Percentiles rank a stretch among this genome's conserved stretches.
phyloP scores from a whole-genome alignment of 1,140 invertebrate genomes.

The Goniozus legneri region DNA sequence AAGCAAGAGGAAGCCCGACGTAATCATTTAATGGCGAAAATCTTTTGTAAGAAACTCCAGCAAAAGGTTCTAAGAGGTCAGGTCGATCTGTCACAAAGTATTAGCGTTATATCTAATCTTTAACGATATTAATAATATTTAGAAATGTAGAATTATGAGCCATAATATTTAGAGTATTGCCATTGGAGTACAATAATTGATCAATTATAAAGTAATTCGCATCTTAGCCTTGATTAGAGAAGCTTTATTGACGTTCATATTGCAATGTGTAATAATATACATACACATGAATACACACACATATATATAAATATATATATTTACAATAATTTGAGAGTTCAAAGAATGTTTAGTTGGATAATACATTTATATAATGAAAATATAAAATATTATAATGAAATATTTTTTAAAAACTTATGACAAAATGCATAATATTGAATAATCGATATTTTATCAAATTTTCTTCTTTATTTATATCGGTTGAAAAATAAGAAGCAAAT shows the following conservation, averaged over 20 bases:
- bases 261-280: background rate
- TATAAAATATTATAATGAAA: constrained; percentile 17
- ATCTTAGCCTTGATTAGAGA: no score
- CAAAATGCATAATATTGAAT: no score
- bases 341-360: background rate
- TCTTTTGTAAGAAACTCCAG: constrained; percentile 57
- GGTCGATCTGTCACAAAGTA: constrained; percentile 54
- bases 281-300: constrained; percentile 7
- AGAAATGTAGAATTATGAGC: background rate
- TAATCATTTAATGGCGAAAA: constrained; percentile 58
- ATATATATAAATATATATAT: constrained; percentile 1
- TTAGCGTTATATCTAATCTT: constrained; percentile 52
- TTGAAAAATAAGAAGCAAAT: constrained; percentile 2
- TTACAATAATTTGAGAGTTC: background rate
- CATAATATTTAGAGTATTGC: background rate
- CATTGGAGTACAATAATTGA: background rate
- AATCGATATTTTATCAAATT: no score
- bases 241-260: background rate
- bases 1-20: constrained; percentile 51
- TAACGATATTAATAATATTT: constrained; percentile 26
- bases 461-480: background rate
- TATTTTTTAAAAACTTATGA: no score
- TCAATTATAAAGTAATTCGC: background rate
- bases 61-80: constrained; percentile 53
- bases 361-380: constrained; percentile 7